These are phyloP conservation scores for Sminthurides aquaticus DNA, from an alignment of 2,888 invertebrate genomes.

Conservation along the genomic window DNA sequence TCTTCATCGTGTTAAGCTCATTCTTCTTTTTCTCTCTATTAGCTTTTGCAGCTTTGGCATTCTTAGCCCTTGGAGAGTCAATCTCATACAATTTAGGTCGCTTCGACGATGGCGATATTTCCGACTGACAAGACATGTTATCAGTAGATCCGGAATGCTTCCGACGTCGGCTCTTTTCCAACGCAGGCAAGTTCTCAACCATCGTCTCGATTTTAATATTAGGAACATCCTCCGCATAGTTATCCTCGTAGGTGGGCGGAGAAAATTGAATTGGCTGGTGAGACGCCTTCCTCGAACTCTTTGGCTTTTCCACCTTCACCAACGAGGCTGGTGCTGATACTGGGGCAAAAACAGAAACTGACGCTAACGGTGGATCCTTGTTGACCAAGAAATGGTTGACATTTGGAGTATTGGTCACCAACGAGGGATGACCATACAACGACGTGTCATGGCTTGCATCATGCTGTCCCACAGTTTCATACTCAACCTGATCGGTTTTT, in stretches of 20 bases:
- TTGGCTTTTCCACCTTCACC: background rate
- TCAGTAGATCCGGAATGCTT: background rate
- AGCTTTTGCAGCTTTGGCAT: slow-evolving; percentile 32
- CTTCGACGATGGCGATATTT: background rate
- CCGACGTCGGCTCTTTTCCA: background rate
- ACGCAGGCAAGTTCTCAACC: background rate
- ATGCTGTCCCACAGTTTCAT: too few species aligned
- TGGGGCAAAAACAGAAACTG: background rate
- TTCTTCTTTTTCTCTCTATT: slow-evolving; percentile 36
- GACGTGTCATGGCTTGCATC: background rate
- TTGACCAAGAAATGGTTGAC: background rate
- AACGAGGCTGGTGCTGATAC: background rate
- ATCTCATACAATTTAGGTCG: slow-evolving; percentile 29
- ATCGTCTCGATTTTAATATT: background rate
- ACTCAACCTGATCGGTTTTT: background rate
- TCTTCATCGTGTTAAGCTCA: slow-evolving; percentile 12
- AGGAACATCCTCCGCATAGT: background rate
- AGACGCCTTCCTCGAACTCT: background rate
- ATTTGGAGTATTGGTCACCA: too few species aligned
- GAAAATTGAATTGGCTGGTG: background rate
- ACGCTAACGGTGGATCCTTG: background rate
- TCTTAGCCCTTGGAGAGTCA: slow-evolving; percentile 30
- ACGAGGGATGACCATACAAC: background rate
- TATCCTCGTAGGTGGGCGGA: background rate
- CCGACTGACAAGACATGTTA: background rate